Percentiles rank a stretch among this genome's conserved stretches.
phyloP scores from a whole-genome alignment of 2,113 vertebrate species.

The Cynopterus brachyotis region DNA sequence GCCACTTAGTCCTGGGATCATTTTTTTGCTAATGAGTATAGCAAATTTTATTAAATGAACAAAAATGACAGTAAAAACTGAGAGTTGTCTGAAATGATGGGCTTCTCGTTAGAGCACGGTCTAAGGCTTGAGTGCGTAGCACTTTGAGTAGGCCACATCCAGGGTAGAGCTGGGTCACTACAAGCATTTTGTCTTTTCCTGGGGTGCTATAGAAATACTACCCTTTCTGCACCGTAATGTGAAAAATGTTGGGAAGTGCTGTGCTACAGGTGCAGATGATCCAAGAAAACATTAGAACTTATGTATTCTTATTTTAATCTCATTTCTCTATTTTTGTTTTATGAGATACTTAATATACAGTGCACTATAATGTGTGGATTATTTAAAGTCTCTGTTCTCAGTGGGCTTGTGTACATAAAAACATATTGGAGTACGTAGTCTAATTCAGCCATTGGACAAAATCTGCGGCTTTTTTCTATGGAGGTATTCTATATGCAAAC shows the following conservation, averaged over 20 bases:
- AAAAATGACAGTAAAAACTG: neutral
- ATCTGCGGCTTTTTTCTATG: neutral
- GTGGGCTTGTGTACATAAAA: neutral
- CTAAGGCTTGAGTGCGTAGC: neutral
- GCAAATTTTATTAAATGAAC: neutral
- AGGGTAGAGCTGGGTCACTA: neutral
- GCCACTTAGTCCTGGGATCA: neutral
- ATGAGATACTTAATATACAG: neutral
- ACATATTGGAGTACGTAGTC: neutral
- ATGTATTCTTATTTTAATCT: neutral
- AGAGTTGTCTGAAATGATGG: neutral
- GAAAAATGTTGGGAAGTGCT: neutral
- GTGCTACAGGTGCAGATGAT: neutral
- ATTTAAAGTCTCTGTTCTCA: neutral
- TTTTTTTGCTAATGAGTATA: neutral
- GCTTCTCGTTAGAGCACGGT: neutral
- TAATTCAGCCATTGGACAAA: neutral
- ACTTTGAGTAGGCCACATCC: neutral
- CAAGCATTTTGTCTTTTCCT: neutral
- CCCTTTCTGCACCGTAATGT: neutral
- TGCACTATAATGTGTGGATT: neutral
- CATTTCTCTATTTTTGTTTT: neutral
- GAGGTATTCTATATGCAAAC: neutral
- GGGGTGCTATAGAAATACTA: neutral
- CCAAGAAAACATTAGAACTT: neutral